Evolutionary conservation across 2,888 invertebrate genomes (phyloP).

Genomic region (Patella depressa): DNA sequence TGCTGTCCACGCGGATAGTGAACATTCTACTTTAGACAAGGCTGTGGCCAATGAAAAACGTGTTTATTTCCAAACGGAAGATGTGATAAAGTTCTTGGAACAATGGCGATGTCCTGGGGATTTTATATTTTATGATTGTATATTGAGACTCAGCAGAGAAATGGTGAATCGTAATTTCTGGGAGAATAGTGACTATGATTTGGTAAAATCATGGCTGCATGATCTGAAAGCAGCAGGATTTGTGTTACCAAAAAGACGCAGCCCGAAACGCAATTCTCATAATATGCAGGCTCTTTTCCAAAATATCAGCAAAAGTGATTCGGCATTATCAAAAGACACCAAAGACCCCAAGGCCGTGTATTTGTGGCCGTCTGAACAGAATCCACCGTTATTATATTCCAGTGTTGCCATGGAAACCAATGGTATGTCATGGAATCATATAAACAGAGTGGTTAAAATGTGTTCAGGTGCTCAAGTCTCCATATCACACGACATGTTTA

Average conservation of each 20-base stretch:
- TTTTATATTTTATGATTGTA: constrained; percentile 37
- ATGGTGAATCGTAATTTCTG: constrained; percentile 35
- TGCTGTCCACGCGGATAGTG: constrained; percentile 42
- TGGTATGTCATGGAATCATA: not conserved
- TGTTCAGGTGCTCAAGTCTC: too few relatives aligned
- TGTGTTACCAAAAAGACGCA: constrained; percentile 5
- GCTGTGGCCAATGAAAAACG: constrained; percentile 40
- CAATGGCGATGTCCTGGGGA: constrained; percentile 42
- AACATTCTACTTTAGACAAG: constrained; percentile 46
- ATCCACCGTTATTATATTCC: not conserved
- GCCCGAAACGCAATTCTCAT: not conserved
- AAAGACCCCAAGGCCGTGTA: not conserved
- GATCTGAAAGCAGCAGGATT: constrained; percentile 18
- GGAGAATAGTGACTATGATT: constrained; percentile 28
- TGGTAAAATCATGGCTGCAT: constrained; percentile 16
- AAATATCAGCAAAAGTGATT: too few relatives aligned
- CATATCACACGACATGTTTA: not conserved
- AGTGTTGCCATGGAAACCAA: not conserved
- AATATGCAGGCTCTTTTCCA: not conserved
- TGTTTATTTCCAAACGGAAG: constrained; percentile 41
- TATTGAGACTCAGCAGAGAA: constrained; percentile 33
- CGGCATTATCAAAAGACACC: not conserved
- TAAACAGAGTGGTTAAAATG: not conserved
- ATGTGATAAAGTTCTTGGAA: constrained; percentile 35
- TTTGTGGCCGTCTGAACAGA: not conserved